phyloP scores from a whole-genome alignment of 2,113 vertebrate species.

The Nanorana parkeri region DNA sequence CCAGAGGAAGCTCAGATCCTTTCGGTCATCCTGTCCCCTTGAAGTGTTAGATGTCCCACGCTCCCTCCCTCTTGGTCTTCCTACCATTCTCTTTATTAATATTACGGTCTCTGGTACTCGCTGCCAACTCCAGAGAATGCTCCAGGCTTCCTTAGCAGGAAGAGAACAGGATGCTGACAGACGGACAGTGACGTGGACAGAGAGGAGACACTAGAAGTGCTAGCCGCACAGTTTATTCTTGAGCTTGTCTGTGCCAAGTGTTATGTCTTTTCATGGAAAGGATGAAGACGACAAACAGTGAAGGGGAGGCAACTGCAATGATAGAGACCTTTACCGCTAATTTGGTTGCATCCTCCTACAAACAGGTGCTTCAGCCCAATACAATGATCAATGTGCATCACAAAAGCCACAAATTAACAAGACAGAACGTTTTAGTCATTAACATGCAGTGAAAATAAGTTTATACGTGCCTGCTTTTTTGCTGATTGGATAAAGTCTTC shows the following conservation, averaged over 20 bases:
- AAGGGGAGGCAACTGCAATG: background rate
- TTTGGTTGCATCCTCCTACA: too few species aligned
- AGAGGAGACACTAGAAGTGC: conserved; percentile 28
- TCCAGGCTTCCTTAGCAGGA: conserved; percentile 35
- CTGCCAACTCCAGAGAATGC: conserved; percentile 25
- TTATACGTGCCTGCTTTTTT: too few species aligned
- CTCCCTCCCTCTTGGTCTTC: conserved; percentile 17
- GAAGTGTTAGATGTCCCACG: conserved; percentile 45
- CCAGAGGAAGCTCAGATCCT: conserved; percentile 37
- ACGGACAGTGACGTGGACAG: conserved; percentile 23
- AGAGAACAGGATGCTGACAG: conserved; percentile 17
- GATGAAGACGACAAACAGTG: background rate
- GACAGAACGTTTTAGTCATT: too few species aligned
- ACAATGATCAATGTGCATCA: too few species aligned
- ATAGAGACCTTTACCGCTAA: too few species aligned
- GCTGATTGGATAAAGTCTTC: too few species aligned
- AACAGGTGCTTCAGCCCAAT: too few species aligned
- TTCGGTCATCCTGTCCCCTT: conserved; percentile 43
- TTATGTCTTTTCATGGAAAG: background rate
- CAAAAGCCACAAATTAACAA: too few species aligned
- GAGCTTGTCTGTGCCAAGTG: conserved; percentile 1
- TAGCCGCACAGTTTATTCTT: conserved; percentile 1
- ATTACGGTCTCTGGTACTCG: background rate
- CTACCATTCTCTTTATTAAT: conserved; percentile 45
- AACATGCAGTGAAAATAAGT: too few species aligned